Conservation (phyloP, 2,888 invertebrate genomes). For the Caenorhabditis japonica region DNA sequence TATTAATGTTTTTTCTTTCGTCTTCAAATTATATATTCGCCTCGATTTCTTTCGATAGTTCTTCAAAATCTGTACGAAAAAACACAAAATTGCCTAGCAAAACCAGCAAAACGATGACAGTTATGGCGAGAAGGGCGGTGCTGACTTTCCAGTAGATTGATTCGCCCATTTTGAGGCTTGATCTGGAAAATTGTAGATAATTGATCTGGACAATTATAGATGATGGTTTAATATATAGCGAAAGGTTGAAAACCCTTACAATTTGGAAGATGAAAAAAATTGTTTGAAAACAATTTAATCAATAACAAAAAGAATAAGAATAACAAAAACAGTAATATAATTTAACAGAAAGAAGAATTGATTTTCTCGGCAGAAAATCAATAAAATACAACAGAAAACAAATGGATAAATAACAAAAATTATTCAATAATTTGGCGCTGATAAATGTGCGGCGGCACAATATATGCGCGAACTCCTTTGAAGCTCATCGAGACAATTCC, state of each 20-base stretch:
- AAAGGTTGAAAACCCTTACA: not conserved
- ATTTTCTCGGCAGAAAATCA: too few relatives aligned
- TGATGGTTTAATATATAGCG: not conserved
- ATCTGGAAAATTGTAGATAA: not conserved
- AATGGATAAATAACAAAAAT: not conserved
- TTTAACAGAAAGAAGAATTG: too few relatives aligned
- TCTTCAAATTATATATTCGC: not conserved
- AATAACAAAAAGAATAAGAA: not conserved
- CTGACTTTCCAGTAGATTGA: not conserved
- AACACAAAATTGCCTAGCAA: not conserved
- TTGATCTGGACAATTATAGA: not conserved
- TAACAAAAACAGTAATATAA: not conserved
- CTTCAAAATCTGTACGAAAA: not conserved
- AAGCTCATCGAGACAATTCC: constrained; percentile 5
- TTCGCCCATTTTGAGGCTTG: not conserved
- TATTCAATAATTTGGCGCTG: not conserved
- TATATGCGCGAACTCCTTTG: not conserved
- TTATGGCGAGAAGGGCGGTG: not conserved
- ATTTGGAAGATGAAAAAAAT: not conserved
- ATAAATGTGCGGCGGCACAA: constrained; percentile 3
- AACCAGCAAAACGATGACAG: not conserved
- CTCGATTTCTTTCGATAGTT: not conserved
- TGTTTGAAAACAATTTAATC: not conserved
- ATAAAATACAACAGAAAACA: not conserved
- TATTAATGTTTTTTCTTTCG: not conserved